These are phyloP conservation scores for Gallinago solitaria DNA, from an alignment of 2,797 vertebrate genomes.

Conservation along the genomic window DNA sequence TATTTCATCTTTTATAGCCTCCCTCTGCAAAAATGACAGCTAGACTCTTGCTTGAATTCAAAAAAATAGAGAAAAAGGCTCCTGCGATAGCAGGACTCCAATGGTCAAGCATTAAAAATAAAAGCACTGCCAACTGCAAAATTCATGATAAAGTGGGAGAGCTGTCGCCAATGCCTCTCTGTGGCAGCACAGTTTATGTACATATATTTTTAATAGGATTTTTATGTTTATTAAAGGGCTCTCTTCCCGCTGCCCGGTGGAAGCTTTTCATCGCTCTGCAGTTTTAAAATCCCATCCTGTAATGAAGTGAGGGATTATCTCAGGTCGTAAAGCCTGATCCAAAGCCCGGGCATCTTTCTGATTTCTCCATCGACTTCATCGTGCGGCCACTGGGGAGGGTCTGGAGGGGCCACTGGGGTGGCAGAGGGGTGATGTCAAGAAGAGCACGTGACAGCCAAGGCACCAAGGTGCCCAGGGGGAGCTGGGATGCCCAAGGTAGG, in stretches of 20 bases:
- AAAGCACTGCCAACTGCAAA: not conserved
- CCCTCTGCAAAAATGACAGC: not conserved
- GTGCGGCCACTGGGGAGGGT: fast-evolving
- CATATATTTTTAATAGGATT: not conserved
- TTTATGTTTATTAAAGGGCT: not conserved
- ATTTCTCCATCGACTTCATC: not conserved
- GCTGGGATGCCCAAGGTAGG: not conserved
- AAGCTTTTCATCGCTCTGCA: not conserved
- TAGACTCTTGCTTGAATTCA: not conserved
- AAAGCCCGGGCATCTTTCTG: not conserved
- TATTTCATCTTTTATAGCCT: not conserved
- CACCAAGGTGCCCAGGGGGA: fast-evolving
- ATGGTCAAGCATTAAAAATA: not conserved
- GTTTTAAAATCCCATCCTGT: constrained; percentile 2
- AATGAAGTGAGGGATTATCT: not conserved
- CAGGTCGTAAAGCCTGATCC: not conserved
- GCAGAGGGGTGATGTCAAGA: not conserved
- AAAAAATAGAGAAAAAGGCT: not conserved
- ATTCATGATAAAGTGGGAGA: not conserved
- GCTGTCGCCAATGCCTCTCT: not conserved
- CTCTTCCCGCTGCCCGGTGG: not conserved
- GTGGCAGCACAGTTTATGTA: not conserved
- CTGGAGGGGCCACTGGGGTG: not conserved
- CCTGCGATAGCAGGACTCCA: not conserved
- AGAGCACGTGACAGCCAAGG: fast-evolving